phyloP scores from a whole-genome alignment of 2,888 invertebrate species.

The Bhutanitis thaidina region DNA sequence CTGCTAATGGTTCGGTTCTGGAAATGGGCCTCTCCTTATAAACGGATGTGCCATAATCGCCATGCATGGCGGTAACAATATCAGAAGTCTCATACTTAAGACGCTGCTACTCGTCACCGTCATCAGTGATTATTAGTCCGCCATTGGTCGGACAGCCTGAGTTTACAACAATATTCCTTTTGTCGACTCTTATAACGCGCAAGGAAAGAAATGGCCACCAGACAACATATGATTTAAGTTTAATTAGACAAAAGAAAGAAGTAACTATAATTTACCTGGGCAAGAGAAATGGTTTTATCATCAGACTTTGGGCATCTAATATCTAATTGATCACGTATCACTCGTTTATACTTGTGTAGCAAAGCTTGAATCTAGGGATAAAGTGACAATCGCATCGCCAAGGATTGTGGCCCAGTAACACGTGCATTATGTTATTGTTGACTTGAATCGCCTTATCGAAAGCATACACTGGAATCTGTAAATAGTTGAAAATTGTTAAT shows the following conservation, averaged over 20 bases:
- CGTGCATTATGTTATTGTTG: slow-evolving; percentile 84
- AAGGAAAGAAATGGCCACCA: no score
- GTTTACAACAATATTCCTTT: no score
- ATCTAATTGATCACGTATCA: slow-evolving; percentile 84
- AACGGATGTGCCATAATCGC: no score
- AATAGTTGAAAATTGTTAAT: slow-evolving; percentile 28
- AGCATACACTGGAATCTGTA: slow-evolving; percentile 88
- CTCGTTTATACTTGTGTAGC: slow-evolving; percentile 83
- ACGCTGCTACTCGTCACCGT: no score
- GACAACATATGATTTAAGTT: not conserved
- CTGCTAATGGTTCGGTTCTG: no score
- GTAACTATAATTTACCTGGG: slow-evolving; percentile 66
- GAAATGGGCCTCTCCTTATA: no score
- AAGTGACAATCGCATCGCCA: slow-evolving; percentile 92
- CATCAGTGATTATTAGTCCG: no score
- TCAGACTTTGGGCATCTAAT: slow-evolving; percentile 84
- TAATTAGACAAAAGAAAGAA: no score
- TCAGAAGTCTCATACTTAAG: no score
- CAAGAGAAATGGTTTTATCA: slow-evolving; percentile 81
- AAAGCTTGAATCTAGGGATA: slow-evolving; percentile 87
- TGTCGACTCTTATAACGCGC: no score
- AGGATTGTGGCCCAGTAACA: slow-evolving; percentile 87
- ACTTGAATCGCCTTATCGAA: slow-evolving; percentile 88
- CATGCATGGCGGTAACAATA: no score
- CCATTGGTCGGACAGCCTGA: no score